Conservation (phyloP, 2,113 vertebrate species). For the Calidris pygmaea region DNA sequence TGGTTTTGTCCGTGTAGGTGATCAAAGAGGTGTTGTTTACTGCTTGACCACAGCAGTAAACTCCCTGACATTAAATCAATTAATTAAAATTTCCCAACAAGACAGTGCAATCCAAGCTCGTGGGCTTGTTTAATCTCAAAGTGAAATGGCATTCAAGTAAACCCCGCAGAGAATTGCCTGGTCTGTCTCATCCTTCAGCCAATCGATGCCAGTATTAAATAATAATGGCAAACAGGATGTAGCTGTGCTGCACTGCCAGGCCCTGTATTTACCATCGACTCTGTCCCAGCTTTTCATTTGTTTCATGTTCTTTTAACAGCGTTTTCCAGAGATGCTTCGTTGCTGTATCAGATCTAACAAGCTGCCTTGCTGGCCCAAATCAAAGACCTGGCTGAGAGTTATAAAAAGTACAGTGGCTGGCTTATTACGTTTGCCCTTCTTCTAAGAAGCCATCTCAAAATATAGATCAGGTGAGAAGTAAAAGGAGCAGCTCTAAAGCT, state of each 20-base stretch:
- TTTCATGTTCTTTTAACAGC: conserved; percentile 45
- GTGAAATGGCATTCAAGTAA: not conserved
- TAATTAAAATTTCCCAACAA: not conserved
- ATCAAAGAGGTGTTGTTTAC: not conserved
- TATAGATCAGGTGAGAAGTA: not conserved
- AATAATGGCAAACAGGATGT: conserved; percentile 12
- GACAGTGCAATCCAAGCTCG: not conserved
- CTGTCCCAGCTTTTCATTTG: conserved; percentile 50
- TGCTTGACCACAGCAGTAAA: not conserved
- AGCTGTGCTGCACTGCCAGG: conserved; percentile 5
- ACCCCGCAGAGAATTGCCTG: conserved; percentile 5
- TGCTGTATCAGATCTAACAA: conserved; percentile 20
- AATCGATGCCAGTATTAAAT: conserved; percentile 36
- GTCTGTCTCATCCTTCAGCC: conserved; percentile 5
- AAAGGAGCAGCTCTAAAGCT: not conserved
- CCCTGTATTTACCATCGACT: not conserved
- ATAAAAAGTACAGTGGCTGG: not conserved
- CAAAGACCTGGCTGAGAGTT: conserved; percentile 5
- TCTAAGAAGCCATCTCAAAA: conserved; percentile 15
- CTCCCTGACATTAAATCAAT: not conserved
- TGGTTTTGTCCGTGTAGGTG: not conserved
- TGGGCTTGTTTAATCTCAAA: not conserved
- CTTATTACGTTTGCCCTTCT: not conserved
- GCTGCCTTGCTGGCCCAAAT: conserved; percentile 39
- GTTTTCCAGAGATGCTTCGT: conserved; percentile 46